Base-by-base conservation (phyloP, 1,140 invertebrate genomes). In the Euglossa dilemma region DNA sequence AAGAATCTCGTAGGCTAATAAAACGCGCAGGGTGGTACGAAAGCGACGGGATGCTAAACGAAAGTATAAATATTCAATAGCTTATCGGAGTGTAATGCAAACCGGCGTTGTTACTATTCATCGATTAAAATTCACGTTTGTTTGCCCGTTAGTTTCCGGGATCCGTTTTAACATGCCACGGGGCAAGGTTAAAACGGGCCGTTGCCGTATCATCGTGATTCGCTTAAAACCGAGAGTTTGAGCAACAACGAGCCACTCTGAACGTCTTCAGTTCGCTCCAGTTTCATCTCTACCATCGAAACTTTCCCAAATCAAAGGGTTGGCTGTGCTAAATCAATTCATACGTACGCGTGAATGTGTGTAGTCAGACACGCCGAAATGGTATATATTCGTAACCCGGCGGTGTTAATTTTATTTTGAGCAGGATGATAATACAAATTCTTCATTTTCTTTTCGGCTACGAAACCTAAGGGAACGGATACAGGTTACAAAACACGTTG, bases 401-500 rank as follows among this genome's bases (percentile, higher is more conserved):
- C 54, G 18, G 47, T 57, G 70, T 81, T 56, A 73, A 57, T 52
- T 69, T 76, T 76, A 56, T 66, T 75, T 75, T 64, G 80, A 82
- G 63, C 72, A 52, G 56, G 70, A 54, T 54, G 54, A 67, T 36
- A 36, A 36, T 69, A 82, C 45, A 82, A 82, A 82, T 69, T n/a
- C 18, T 61, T 80, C 20, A 0, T 61, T 20, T 54, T 36, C 54
- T 7, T 8, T 45, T 45, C 61, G 36, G 28, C 73, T 75, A 59
- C 14, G 61, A 76, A 81, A 75, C 61, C n/a, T 67, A 50, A 47
- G 52, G 63, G 61, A 66, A 66, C 70, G 69, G 63, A 75, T 52
- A 14, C 57, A 52, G 54, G 45, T 81, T 81, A 81, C 59, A 81
- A 81, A 81, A 75, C 50, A 75, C 43, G 50, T 75, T 67, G 79